Evolutionary conservation across 2,888 invertebrate species (phyloP).

Genomic region (Platerodrilus igneus): DNA sequence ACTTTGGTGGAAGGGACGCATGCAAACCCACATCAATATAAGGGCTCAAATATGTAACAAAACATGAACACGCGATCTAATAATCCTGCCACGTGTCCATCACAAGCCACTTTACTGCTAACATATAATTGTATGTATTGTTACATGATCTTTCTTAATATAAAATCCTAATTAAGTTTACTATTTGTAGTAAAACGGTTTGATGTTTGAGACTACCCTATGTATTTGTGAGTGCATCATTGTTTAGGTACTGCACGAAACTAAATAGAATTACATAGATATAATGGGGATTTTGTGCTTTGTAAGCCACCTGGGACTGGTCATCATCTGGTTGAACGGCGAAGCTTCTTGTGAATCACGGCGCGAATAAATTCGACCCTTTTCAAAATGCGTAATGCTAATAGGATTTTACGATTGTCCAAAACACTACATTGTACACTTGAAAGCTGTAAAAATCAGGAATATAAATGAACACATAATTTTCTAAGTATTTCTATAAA

Average conservation of each 20-base stretch:
- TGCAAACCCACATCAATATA: constrained; percentile 15
- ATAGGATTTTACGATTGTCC: background rate
- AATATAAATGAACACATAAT: constrained; percentile 7
- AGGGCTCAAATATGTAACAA: constrained; percentile 29
- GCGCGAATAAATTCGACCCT: constrained; percentile 19
- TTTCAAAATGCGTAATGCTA: no score
- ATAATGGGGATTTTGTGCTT: constrained; percentile 24
- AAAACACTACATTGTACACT: background rate
- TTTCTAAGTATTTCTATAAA: no score
- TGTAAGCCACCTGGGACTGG: constrained; percentile 32
- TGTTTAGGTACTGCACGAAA: constrained; percentile 12
- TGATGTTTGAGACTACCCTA: no score
- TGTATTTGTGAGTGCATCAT: constrained; percentile 4
- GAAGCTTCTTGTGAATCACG: constrained; percentile 23
- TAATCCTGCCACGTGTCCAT: constrained; percentile 36
- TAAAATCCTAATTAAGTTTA: constrained; percentile 16
- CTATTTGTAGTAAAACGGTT: constrained; percentile 1
- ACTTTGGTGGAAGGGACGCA: constrained; percentile 22
- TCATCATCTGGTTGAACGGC: constrained; percentile 32
- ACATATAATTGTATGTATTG: constrained; percentile 34
- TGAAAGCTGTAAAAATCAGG: constrained; percentile 5
- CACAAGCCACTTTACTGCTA: constrained; percentile 25
- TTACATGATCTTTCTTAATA: constrained; percentile 30
- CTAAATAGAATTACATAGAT: constrained; percentile 18
- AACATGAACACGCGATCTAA: constrained; percentile 37